A percentile compares a stretch with the other conserved stretches of the same genome.
These are phyloP conservation scores for Felis chaus DNA, from an alignment of 2,113 vertebrate species.

Conservation along the genomic window DNA sequence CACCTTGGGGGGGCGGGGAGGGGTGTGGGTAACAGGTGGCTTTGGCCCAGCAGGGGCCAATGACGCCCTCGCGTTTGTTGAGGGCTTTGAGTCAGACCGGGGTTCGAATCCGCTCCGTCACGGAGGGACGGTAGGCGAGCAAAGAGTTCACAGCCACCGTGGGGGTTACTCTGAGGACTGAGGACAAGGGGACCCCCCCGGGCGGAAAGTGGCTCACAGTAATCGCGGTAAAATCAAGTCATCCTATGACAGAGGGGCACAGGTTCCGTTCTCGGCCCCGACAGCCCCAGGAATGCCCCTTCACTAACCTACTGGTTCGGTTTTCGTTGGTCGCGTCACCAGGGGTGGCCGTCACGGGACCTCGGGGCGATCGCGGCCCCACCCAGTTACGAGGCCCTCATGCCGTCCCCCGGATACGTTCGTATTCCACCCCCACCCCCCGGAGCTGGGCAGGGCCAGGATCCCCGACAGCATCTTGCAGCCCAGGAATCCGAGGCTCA, in stretches of 20 bases:
- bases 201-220: background rate
- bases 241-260: background rate
- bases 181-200: background rate
- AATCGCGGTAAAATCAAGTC: too few relatives aligned
- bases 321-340: background rate
- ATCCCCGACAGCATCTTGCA: background rate
- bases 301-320: accelerated
- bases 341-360: accelerated
- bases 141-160: background rate
- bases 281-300: background rate
- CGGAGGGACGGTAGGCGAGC: background rate
- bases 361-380: background rate
- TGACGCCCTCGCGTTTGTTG: accelerated
- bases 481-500: background rate
- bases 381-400: background rate
- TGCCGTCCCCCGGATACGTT: background rate
- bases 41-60: accelerated
- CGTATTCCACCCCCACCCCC: too few relatives aligned
- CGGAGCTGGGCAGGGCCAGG: background rate
- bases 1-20: background rate
- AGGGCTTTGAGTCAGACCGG: background rate
- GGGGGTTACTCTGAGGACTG: background rate
- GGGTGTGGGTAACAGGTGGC: background rate
- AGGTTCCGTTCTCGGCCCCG: accelerated
- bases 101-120: background rate